Base-by-base conservation (phyloP, 2,888 invertebrate species). In the Litoditis marina region DNA sequence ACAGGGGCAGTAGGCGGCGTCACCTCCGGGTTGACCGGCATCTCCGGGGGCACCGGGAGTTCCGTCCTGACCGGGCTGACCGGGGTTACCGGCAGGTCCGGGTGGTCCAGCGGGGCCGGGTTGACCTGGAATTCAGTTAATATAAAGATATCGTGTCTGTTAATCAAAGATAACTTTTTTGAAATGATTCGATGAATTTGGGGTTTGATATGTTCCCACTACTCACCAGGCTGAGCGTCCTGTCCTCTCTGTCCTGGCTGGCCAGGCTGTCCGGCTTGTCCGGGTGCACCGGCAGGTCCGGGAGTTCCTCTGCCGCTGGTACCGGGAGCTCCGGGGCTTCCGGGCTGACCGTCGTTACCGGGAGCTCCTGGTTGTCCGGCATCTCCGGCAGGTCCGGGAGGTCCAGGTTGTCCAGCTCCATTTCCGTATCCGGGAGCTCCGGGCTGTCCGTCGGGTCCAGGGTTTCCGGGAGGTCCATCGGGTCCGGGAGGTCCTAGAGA, bases 401-500 rank as follows among this genome's bases (percentile, higher is more conserved):
- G 56, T 30, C 56, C 56, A 3, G 56, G 46, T 4, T 27, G 44
- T 16, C 56, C 56, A n/a, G n/a, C n/a, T n/a, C n/a, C n/a, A n/a
- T n/a, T n/a, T n/a, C n/a, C n/a, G n/a, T n/a, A n/a, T n/a, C n/a
- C n/a, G n/a, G n/a, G n/a, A n/a, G n/a, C 46, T 8, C 22, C 51
- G 13, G 58, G 32, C 25, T 57, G 16, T 36, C 52, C 59, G 13
- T 28, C 42, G n/a, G 44, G 39, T 51, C 59, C 59, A n/a, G 39
- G 22, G 16, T 30, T 28, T 51, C 59, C 59, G 7, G 59, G 50
- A 19, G 34, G 32, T 44, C 56, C 56, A 46, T 44, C 46, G 7
- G 22, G n/a, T 2, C 74, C 74, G 8, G 68, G 68, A 36, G 52
- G 52, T 60, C 73, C 70, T 49, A 47, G 46, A 34, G 53, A 57